A percentile compares a stretch with the other conserved stretches of the same genome.
These are phyloP conservation scores for Drosophila dunni DNA, from an alignment of 1,140 invertebrate species.

Conservation along the genomic window DNA sequence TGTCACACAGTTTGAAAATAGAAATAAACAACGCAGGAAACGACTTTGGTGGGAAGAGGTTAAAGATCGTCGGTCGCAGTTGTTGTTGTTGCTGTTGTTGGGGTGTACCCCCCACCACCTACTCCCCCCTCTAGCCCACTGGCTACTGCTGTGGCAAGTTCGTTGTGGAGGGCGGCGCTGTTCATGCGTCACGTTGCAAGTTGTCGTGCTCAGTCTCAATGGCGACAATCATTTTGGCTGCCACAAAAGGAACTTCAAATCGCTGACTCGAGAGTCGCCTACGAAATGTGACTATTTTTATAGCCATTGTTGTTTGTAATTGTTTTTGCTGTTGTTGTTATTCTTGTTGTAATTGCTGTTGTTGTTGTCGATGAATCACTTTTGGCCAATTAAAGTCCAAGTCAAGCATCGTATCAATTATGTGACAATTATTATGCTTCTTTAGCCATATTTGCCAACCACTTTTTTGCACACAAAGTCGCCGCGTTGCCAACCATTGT, in stretches of 20 bases:
- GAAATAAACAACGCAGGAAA: slow-evolving; percentile 20
- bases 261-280: slow-evolving; percentile 40
- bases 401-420: slow-evolving; percentile 34
- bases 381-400: slow-evolving; percentile 47
- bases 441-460: slow-evolving; percentile 43
- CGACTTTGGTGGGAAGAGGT: slow-evolving; percentile 13
- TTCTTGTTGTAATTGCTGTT: not conserved
- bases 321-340: slow-evolving; percentile 6
- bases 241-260: slow-evolving; percentile 52
- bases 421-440: slow-evolving; percentile 51
- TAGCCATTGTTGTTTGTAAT: not conserved
- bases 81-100: no score
- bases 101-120: not conserved
- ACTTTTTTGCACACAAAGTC: slow-evolving; percentile 13
- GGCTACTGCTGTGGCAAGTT: slow-evolving; percentile 11
- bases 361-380: slow-evolving; percentile 33
- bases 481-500: slow-evolving; percentile 10
- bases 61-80: slow-evolving; percentile 13
- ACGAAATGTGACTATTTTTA: slow-evolving; percentile 35
- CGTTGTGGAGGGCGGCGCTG: slow-evolving; percentile 27
- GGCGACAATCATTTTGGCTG: slow-evolving; percentile 38
- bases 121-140: not conserved
- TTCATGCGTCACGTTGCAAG: slow-evolving; percentile 51
- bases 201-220: slow-evolving; percentile 50
- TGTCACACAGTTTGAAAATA: slow-evolving; percentile 30